phyloP scores from a whole-genome alignment of 2,888 invertebrate genomes.

The Euzetes globulus region DNA sequence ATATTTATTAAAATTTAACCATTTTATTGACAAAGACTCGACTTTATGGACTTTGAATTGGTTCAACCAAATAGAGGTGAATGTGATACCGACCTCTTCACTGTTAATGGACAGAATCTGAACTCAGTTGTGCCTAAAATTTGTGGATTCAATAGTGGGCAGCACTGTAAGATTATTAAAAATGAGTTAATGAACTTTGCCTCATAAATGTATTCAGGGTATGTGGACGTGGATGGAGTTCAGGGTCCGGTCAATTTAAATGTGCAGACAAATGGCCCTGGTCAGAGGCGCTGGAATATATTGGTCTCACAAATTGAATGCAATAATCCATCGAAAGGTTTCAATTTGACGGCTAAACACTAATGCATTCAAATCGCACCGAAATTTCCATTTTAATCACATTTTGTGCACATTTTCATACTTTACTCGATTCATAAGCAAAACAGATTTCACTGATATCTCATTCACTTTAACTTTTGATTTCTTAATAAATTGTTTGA shows the following conservation, averaged over 20 bases:
- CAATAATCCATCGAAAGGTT: constrained; percentile 38
- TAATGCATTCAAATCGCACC: background rate
- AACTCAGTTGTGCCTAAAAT: constrained; percentile 39
- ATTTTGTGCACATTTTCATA: too few species aligned
- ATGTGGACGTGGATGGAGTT: constrained; percentile 40
- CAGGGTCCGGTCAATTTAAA: constrained; percentile 38
- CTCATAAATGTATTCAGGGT: constrained; percentile 34
- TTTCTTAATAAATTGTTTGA: too few species aligned
- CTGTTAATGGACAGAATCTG: constrained; percentile 37
- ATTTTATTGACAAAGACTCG: constrained; percentile 32
- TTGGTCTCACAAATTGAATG: constrained; percentile 41
- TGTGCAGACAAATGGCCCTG: constrained; percentile 38
- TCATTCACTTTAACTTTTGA: too few species aligned
- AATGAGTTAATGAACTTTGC: background rate
- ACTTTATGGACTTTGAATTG: constrained; percentile 40
- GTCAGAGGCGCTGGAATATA: constrained; percentile 41
- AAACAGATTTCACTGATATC: too few species aligned
- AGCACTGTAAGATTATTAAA: constrained; percentile 39
- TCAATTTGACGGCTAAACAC: background rate
- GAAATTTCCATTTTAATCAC: too few species aligned
- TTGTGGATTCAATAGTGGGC: constrained; percentile 41
- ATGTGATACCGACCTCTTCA: constrained; percentile 39
- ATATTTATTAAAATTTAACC: background rate
- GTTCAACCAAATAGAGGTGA: constrained; percentile 38
- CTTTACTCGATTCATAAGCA: too few species aligned